A percentile compares a stretch with the other conserved stretches of the same genome.
Evolutionary conservation across 2,113 vertebrate species (phyloP).

Genomic region (Anoplopoma fimbria): DNA sequence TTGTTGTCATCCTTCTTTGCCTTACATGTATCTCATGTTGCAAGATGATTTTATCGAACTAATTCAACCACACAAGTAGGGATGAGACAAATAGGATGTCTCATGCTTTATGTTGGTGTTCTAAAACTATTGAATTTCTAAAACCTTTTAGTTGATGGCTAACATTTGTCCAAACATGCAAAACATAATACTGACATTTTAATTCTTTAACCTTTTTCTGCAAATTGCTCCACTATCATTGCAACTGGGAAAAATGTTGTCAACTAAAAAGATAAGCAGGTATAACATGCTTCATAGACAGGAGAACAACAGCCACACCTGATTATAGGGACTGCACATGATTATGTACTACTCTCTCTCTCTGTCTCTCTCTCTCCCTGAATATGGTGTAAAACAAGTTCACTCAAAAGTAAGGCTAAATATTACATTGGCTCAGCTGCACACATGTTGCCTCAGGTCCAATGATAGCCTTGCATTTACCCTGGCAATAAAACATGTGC

Average conservation of each 20-base stretch:
- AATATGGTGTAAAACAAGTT: slow-evolving; percentile 54
- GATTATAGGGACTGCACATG: slow-evolving; percentile 38
- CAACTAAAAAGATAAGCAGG: slow-evolving; percentile 29
- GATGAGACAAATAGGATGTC: background rate
- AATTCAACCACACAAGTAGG: background rate
- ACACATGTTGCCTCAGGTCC: slow-evolving; percentile 60
- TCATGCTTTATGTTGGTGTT: background rate
- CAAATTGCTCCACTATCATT: slow-evolving; percentile 19
- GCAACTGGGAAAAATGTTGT: slow-evolving; percentile 9
- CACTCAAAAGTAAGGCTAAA: slow-evolving; percentile 63
- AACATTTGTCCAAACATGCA: background rate
- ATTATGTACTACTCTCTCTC: slow-evolving; percentile 19
- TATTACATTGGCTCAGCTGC: slow-evolving; percentile 57
- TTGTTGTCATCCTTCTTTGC: slow-evolving; percentile 16
- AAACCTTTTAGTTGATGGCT: slow-evolving; percentile 6
- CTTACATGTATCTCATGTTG: background rate
- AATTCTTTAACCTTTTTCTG: slow-evolving; percentile 18
- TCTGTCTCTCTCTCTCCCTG: background rate
- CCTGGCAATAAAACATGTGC: slow-evolving; percentile 29
- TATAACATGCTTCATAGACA: slow-evolving; percentile 23
- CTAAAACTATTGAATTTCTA: slow-evolving; percentile 2
- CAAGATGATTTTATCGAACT: background rate
- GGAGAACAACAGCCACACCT: slow-evolving; percentile 41
- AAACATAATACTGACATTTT: slow-evolving; percentile 27
- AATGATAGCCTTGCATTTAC: slow-evolving; percentile 59